Percentiles rank a stretch among this genome's conserved stretches.
phyloP scores from a whole-genome alignment of 2,888 invertebrate genomes.

The Buathra laborator region DNA sequence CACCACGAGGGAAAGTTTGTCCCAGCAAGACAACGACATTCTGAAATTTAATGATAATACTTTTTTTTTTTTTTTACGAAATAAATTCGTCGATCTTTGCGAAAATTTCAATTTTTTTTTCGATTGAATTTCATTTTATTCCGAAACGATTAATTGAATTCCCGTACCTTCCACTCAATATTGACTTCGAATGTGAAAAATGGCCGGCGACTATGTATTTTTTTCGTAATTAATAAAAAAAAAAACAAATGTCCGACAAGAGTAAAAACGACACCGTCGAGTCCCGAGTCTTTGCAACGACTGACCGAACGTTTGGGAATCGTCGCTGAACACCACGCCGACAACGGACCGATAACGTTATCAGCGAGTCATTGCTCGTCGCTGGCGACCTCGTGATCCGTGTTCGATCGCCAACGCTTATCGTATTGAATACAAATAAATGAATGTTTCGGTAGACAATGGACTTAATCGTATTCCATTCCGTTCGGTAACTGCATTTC shows the following conservation, averaged over 20 bases:
- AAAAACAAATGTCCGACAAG: not conserved
- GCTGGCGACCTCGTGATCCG: not conserved
- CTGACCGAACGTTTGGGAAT: constrained; percentile 34
- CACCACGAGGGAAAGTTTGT: constrained; percentile 80
- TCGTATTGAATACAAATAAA: not conserved
- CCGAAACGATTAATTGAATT: not conserved
- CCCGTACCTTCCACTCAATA: not conserved
- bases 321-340: constrained; percentile 26
- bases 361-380: constrained; percentile 41
- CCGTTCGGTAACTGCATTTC: not conserved
- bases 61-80: not conserved
- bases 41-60: constrained; percentile 65
- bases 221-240: not conserved
- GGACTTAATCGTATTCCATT: not conserved
- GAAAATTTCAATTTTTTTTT: not conserved
- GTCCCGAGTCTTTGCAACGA: constrained; percentile 48
- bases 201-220: not conserved
- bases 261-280: constrained; percentile 47
- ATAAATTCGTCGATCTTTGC: not conserved
- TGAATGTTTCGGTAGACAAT: not conserved
- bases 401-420: not conserved
- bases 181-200: not conserved
- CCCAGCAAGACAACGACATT: constrained; percentile 82
- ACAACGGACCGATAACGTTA: constrained; percentile 61
- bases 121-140: not conserved